phyloP scores from a whole-genome alignment of 1,140 invertebrate genomes.

The Ooceraea biroi region DNA sequence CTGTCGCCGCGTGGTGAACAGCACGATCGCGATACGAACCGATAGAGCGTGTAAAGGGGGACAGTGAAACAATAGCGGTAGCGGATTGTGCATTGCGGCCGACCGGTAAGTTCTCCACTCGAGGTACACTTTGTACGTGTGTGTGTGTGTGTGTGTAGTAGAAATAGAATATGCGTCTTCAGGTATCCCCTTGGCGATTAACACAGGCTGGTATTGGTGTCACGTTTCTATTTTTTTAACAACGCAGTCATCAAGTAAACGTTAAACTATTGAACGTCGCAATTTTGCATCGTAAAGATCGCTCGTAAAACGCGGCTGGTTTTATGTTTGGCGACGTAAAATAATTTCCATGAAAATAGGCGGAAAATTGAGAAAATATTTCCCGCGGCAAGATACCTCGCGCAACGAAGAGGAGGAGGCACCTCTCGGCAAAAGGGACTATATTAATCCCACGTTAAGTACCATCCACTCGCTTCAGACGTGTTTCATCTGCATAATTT shows the following conservation, averaged over 20 bases:
- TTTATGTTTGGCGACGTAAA: too few species aligned
- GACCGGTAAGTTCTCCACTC: constrained; percentile 49
- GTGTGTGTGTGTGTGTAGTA: neutral
- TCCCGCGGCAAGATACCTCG: neutral
- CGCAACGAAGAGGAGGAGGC: neutral
- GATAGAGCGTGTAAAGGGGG: constrained; percentile 42
- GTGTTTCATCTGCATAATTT: constrained; percentile 37
- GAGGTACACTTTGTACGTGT: neutral
- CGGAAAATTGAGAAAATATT: neutral
- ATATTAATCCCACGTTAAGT: constrained; percentile 8
- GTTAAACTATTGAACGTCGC: neutral
- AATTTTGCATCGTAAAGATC: too few species aligned
- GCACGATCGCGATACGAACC: constrained; percentile 18
- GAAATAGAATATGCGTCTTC: neutral
- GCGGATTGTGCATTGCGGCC: constrained; percentile 21
- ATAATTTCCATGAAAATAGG: neutral
- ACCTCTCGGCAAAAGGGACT: neutral
- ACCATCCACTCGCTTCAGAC: constrained; percentile 11
- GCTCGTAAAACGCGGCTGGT: too few species aligned
- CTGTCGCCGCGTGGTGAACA: neutral
- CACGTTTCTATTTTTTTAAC: neutral
- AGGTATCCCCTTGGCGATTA: too few species aligned
- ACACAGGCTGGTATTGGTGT: neutral
- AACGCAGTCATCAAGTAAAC: neutral
- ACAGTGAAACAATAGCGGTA: constrained; percentile 36